Conservation (phyloP, 53 echinoderm and acorn worm species). For the Holothuria scabra region DNA sequence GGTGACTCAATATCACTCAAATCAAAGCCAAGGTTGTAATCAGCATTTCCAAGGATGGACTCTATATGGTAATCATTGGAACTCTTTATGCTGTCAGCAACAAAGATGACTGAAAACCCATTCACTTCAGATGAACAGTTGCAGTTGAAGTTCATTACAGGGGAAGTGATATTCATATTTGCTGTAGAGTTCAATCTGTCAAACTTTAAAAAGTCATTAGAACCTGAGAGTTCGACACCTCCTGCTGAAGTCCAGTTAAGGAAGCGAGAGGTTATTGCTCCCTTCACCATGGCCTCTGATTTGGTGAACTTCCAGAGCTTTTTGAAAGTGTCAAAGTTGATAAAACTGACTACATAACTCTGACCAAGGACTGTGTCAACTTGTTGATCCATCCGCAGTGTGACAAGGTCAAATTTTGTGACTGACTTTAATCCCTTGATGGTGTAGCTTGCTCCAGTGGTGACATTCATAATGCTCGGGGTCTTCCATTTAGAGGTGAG, state of each 20-base stretch:
- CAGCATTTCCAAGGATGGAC: constrained; percentile 65
- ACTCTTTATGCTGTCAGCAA: background rate
- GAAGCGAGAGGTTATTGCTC: constrained; percentile 44
- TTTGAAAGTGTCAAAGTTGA: constrained; percentile 54
- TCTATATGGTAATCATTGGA: constrained; percentile 58
- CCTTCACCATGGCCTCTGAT: constrained; percentile 16
- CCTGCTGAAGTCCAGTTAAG: constrained; percentile 52
- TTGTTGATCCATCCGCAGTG: background rate
- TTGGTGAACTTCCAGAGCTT: constrained; percentile 62
- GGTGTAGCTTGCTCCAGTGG: constrained; percentile 65
- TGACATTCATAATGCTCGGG: constrained; percentile 61
- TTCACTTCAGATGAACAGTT: constrained; percentile 39
- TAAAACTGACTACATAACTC: constrained; percentile 5
- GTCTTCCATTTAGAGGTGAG: background rate
- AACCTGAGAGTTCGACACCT: constrained; percentile 14
- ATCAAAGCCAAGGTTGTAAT: constrained; percentile 51
- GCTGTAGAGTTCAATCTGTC: constrained; percentile 60
- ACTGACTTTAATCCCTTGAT: constrained; percentile 65
- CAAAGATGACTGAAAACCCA: background rate
- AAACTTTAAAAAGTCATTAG: constrained; percentile 58
- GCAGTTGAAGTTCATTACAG: constrained; percentile 59
- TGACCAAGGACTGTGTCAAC: constrained; percentile 30
- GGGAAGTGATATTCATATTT: constrained; percentile 58
- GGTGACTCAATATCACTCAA: constrained; percentile 41
- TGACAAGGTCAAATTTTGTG: constrained; percentile 63